Evolutionary conservation across 2,113 vertebrate species (phyloP), one percentile per base, ranked within the genome.

Genomic region (Balaeniceps rex): DNA sequence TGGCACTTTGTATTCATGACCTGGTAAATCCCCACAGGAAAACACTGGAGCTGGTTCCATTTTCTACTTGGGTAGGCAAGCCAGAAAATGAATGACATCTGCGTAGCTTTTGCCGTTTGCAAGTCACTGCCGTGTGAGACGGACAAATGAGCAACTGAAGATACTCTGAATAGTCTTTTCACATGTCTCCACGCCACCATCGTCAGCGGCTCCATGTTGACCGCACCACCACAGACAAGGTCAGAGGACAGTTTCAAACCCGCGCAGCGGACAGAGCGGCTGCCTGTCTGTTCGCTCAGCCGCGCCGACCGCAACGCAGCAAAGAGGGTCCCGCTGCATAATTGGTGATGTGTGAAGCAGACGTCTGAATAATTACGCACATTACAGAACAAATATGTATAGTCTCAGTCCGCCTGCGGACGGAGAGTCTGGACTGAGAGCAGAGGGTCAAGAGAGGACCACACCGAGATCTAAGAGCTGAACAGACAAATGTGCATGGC

Each of bases 11-110:
- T 83, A n/a, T 88, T 88, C 40, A 40, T 15, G 71, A 93, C 84
- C 91, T 85, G 71, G 61, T 71, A 63, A 83, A 82, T 77, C 63
- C 61, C 87, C 66, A 11, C 0, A 0, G 66, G 90, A 83, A 79
- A 46, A 79, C 66, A 61, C 49, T 46, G 70, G 82, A 95, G 58
- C 92, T 25, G 4, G 66, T 85, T 96, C 82, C 91, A 85, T 96
- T 96, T 96, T 94, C 89, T 96, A 44, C 70, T 94, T 29, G 94
- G 78, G 63, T 33, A 63, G 54, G 57, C 94, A 87, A 85, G 84
- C 49, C 84, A 72, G 84, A 69, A 78, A 77, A 89, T 52, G 49
- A 91, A 85, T 61, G 63, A 87, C 54, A 90, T 94, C 84, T 91
- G 90, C 31, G 46, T 55, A 49, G 84, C 47, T 94, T 80, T 86